Conservation (phyloP, 2,113 vertebrate species). For the Sylvicapra grimmia region DNA sequence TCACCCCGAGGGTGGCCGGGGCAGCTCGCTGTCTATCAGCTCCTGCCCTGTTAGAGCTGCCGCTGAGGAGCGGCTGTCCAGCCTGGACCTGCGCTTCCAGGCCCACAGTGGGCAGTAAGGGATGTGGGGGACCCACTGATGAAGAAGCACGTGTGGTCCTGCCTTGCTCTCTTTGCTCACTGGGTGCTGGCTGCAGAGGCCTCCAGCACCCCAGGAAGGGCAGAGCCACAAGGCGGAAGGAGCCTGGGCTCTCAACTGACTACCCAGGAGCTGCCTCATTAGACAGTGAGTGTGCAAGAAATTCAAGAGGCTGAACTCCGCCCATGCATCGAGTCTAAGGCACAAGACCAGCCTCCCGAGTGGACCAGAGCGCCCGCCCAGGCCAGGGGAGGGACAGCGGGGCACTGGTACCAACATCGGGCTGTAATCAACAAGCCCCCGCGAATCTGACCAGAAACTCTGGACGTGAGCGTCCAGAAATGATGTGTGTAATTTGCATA, state of each 20-base stretch:
- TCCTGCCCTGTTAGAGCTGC: background rate
- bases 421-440: background rate
- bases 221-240: background rate
- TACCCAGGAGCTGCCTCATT: background rate
- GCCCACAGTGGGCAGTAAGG: fast-evolving
- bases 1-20: fast-evolving
- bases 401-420: fast-evolving
- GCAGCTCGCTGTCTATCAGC: background rate
- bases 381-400: background rate
- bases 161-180: background rate
- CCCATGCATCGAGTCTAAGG: fast-evolving
- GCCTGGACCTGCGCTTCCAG: background rate
- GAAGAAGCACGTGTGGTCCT: fast-evolving
- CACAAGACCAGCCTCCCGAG: background rate
- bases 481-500: background rate
- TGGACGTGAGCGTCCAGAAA: fast-evolving
- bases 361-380: fast-evolving
- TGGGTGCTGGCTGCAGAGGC: fast-evolving
- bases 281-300: fast-evolving
- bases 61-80: background rate
- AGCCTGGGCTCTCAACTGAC: background rate
- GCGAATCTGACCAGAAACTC: background rate
- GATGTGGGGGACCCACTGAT: fast-evolving
- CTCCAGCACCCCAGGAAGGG: fast-evolving
- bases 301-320: fast-evolving